Evolutionary conservation across 2,888 invertebrate species (phyloP), one percentile per base, ranked within the genome.

Genomic region (Metopia argyrocephala): DNA sequence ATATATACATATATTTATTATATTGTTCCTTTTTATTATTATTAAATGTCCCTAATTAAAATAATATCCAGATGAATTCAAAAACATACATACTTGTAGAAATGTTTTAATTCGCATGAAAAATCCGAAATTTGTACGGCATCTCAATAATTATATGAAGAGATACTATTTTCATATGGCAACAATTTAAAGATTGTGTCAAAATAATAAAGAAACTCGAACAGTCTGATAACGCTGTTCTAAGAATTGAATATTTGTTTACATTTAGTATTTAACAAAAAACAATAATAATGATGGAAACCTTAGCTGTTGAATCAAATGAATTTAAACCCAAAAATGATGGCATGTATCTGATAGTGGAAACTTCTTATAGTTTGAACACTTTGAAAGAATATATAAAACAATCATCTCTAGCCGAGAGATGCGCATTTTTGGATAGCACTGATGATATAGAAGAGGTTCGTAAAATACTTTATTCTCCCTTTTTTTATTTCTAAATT

Each of bases 301-400:
- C 0, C 4, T 38, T 38, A 15, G 38, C 38, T 9, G 12, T 38
- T 38, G 38, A 12, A 15, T 15, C 38, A 3, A 73, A 83, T 48
- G 76, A 73, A 7, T 69, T 73, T 20, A 52, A 73, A 15, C 70
- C 76, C 64, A 78, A 84, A 65, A 82, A 78, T 56, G 84, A 84
- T 65, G 85, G 85, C 7, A 68, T 84, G 65, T 57, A 76, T 46
- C 70, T 84, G 18, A 82, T 84, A 57, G 54, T 78, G 12, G 85
- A 83, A 75, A 82, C 70, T n/a, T 81, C 78, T 0, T 84, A 83
- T 31, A 73, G 52, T 4, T 61, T 83, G 45, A 28, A 76, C 25
- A 71, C 70, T 6, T 38, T 85, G 6, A 73, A 61, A 12, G 79
- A 83, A 15, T 83, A 76, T 52, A 62, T 84, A 3, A 68, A 76